A percentile compares a stretch with the other conserved stretches of the same genome.
phyloP scores from a whole-genome alignment of 2,113 vertebrate genomes.

The Sebastes schlegelii region DNA sequence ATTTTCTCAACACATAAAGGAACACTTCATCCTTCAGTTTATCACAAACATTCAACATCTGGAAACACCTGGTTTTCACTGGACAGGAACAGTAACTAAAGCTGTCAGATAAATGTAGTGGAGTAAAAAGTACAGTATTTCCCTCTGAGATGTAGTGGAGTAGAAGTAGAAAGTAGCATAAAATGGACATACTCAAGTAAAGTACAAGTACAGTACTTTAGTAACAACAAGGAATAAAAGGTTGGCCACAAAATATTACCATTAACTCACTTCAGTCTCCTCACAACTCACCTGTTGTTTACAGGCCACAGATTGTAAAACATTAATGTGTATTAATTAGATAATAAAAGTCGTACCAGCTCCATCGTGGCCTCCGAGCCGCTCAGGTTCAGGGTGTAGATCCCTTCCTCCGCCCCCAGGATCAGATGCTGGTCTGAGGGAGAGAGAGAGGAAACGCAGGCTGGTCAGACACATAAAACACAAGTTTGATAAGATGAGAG shows the following conservation, averaged over 20 bases:
- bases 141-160: neutral
- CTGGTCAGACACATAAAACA: neutral
- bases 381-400: conserved; percentile 90
- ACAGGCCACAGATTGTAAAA: neutral
- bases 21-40: neutral
- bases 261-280: neutral
- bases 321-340: neutral
- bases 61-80: neutral
- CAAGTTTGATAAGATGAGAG: neutral
- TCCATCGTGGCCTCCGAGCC: conserved; percentile 89
- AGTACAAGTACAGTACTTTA: neutral
- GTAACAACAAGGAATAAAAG: neutral
- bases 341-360: conserved; percentile 81
- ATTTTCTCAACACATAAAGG: neutral
- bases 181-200: neutral
- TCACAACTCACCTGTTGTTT: neutral
- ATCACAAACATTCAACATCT: neutral
- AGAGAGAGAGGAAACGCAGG: neutral
- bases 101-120: neutral
- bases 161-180: neutral
- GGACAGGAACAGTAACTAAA: neutral
- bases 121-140: neutral
- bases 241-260: neutral
- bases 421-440: conserved; percentile 88
- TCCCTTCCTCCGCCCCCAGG: conserved; percentile 91